Evolutionary conservation across 1,140 invertebrate genomes (phyloP).

Genomic region (Monochamus saltuarius): DNA sequence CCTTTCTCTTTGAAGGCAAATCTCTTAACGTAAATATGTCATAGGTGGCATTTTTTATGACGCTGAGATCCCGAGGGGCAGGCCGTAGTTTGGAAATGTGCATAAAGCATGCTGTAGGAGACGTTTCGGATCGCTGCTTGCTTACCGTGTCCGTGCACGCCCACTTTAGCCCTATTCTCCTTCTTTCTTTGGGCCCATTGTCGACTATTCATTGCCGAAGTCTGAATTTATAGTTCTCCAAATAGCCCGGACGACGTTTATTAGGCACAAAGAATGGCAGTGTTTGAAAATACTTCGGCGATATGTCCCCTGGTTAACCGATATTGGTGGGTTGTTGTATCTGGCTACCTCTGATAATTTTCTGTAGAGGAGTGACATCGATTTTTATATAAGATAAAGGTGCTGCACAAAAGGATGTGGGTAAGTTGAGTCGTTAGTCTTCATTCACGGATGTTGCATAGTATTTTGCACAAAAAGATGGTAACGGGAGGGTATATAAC

Average conservation of each 20-base stretch:
- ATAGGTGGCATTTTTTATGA: conserved; percentile 6
- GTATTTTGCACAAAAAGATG: too few species aligned
- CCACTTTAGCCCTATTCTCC: conserved; percentile 12
- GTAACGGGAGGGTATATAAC: too few species aligned
- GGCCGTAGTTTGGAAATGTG: not conserved
- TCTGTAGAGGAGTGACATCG: conserved; percentile 11
- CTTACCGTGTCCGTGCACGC: conserved; percentile 11
- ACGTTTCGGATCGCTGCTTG: conserved; percentile 27
- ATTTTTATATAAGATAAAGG: conserved; percentile 20
- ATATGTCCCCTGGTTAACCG: conserved; percentile 18
- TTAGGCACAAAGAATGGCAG: conserved; percentile 27
- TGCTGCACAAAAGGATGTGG: conserved; percentile 8
- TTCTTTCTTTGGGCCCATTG: conserved; percentile 9
- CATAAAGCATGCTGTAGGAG: not conserved
- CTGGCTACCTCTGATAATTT: conserved; percentile 15
- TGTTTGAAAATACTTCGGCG: conserved; percentile 21
- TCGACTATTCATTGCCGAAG: not conserved
- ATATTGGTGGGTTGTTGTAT: conserved; percentile 23
- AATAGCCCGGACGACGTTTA: conserved; percentile 21
- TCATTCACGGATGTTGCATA: too few species aligned
- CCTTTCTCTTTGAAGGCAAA: not conserved
- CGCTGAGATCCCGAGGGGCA: not conserved
- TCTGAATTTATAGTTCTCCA: not conserved
- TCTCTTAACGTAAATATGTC: not conserved
- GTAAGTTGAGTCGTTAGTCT: too few species aligned